Evolutionary conservation across 2,888 invertebrate species (phyloP).

Genomic region (Archips xylosteana): DNA sequence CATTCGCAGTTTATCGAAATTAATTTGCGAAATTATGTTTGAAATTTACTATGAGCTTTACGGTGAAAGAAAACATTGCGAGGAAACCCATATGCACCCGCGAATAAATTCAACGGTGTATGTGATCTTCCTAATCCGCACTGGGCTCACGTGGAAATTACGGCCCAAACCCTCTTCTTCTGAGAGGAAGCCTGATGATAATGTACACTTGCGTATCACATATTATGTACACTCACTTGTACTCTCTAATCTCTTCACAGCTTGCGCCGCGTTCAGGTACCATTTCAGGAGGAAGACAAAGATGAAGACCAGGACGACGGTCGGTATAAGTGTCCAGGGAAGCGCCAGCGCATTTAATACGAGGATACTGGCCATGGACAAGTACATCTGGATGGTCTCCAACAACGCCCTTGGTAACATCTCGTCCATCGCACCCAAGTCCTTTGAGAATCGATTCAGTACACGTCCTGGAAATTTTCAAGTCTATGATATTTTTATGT

Average conservation of each 20-base stretch:
- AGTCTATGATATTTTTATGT: background rate
- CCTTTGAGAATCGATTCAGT: slow-evolving; percentile 93
- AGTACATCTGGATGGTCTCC: slow-evolving; percentile 86
- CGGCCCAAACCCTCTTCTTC: no score
- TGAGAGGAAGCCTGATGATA: no score
- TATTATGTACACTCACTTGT: slow-evolving; percentile 80
- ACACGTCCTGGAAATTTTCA: slow-evolving; percentile 80
- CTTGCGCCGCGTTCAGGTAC: slow-evolving; percentile 90
- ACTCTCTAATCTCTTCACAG: slow-evolving; percentile 90
- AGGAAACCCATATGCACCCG: no score
- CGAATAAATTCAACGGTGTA: no score
- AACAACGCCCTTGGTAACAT: slow-evolving; percentile 88
- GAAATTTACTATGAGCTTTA: no score
- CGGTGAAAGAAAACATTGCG: no score
- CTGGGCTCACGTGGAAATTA: no score
- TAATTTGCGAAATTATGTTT: no score
- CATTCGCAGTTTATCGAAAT: no score
- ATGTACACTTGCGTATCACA: background rate
- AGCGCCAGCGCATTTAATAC: slow-evolving; percentile 73
- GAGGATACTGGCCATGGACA: slow-evolving; percentile 68
- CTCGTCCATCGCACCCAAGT: slow-evolving; percentile 92
- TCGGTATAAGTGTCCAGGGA: slow-evolving; percentile 76
- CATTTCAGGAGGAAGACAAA: slow-evolving; percentile 88
- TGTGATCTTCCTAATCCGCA: no score
- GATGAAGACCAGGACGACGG: slow-evolving; percentile 71